Base-by-base conservation (phyloP, 2,888 invertebrate genomes). In the Dicranocentrus wangi region DNA sequence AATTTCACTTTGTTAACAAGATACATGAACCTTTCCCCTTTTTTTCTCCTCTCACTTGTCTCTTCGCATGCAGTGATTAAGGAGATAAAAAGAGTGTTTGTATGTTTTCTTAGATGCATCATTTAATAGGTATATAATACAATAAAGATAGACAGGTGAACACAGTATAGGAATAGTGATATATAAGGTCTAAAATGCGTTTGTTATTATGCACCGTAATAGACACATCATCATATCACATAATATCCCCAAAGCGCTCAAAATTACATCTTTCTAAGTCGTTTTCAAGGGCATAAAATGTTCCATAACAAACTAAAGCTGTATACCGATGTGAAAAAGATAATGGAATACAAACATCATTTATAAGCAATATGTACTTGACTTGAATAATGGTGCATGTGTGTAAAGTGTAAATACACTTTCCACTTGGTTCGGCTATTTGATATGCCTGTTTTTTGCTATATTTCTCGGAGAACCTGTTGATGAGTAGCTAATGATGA, bases 1-100 rank as follows among this genome's bases (percentile, higher is more conserved):
- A 80, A 72, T 80, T 80, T 80, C 79, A 80, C 79, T 80, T 80
- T 80, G 79, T 72, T 80, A 80, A 80, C 79, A 72, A 80, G 79
- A 71, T 61, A 73, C 72, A 66, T 70, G 51, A 42, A 70, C 58
- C 58, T 63, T 23, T 73, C 28, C 42, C 43, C 65, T n/a, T n/a
- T n/a, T n/a, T n/a, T n/a, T n/a, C n/a, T n/a, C n/a, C 65, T 65
- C 65, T 55, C 63, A n/a, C 13, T 53, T 19, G 21, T 55, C 39
- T 39, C 5, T 39, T 39, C 13, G 39, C 13, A 39, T 39, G n/a
- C 7, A 32, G 73, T 73, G 73, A 73, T 73, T 73, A 65, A 47
- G 63, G 27, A 32, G 73, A 73, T 73, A 73, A 65, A 65, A 42
- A 15, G 58, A 7, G 19, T 10, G 5, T 39, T 39, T 39, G 39